Percentiles rank a stretch among this genome's conserved stretches.
These are phyloP conservation scores for Meriones unguiculatus DNA, from an alignment of 2,113 vertebrate genomes.

Conservation along the genomic window DNA sequence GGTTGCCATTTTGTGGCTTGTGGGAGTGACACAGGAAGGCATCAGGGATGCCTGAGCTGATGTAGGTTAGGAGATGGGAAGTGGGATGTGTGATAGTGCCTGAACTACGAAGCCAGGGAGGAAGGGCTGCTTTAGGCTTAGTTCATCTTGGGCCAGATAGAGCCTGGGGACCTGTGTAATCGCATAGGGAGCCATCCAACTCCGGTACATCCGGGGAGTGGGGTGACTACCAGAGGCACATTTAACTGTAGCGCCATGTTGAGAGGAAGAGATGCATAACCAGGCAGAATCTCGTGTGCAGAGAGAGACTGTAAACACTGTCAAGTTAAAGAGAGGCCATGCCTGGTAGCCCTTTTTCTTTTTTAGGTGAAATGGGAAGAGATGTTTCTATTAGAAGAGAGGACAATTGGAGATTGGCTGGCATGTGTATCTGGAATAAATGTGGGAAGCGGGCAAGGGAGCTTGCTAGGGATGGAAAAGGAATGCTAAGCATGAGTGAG, in stretches of 20 bases:
- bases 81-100: neutral
- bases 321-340: neutral
- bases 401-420: neutral
- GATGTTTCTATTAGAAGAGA: neutral
- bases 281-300: neutral
- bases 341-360: neutral
- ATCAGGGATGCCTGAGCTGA: neutral
- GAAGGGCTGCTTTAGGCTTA: slow-evolving; percentile 11
- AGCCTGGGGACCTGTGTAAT: neutral
- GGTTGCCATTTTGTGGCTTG: neutral
- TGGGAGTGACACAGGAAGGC: neutral
- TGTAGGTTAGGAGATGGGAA: neutral
- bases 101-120: neutral
- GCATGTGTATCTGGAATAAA: neutral
- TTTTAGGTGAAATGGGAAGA: neutral
- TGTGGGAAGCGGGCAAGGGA: neutral
- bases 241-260: neutral
- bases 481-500: neutral
- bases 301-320: neutral
- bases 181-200: neutral
- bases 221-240: neutral
- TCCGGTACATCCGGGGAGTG: no score
- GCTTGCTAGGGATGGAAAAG: neutral
- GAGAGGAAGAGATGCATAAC: neutral
- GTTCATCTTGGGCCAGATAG: neutral